Evolutionary conservation across 2,888 invertebrate genomes (phyloP), one percentile per base, ranked within the genome.

Genomic region (Cantharis rustica): DNA sequence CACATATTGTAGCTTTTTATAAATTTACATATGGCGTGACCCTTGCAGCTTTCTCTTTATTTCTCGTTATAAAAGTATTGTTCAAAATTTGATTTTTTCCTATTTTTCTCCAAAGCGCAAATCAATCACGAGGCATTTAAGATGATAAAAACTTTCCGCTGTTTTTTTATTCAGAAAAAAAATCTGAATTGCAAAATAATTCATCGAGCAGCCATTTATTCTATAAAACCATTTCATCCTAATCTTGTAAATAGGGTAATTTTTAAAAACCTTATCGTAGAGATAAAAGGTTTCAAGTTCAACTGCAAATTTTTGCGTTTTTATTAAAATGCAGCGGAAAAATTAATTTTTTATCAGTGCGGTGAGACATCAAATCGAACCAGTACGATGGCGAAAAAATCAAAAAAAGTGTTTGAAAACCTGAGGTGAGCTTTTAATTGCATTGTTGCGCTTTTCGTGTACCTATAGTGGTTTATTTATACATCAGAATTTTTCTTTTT

Each of bases 261-360:
- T 84, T 85, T 81, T 80, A 80, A 80, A 79, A 81, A 68, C 62
- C 73, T 78, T 79, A 82, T 84, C 84, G 84, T 82, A 79, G 73
- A 79, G 85, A 84, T 85, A 85, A 85, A 80, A 73, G 82, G 85
- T 85, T 83, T 85, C 84, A 86, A 85, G 86, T 85, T 86, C 85
- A 82, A 68, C 78, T 79, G 68, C 23, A 66, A 27, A 72, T 76
- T 78, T 79, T 76, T 75, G 71, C 72, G 62, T 77, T 17, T 66
- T 79, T 75, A 71, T 66, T 81, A 80, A 82, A 82, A 82, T 80
- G 79, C 73, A 71, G 61, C 71, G 72, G 79, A 82, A 84, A 84
- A 84, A 84, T 81, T 79, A 9, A 75, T 80, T 82, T 82, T 81
- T 82, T 82, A 82, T 76, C 66, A 76, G 78, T 76, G 47, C 13